Conservation (phyloP, 2,888 invertebrate genomes). For the Diabrotica balteata region DNA sequence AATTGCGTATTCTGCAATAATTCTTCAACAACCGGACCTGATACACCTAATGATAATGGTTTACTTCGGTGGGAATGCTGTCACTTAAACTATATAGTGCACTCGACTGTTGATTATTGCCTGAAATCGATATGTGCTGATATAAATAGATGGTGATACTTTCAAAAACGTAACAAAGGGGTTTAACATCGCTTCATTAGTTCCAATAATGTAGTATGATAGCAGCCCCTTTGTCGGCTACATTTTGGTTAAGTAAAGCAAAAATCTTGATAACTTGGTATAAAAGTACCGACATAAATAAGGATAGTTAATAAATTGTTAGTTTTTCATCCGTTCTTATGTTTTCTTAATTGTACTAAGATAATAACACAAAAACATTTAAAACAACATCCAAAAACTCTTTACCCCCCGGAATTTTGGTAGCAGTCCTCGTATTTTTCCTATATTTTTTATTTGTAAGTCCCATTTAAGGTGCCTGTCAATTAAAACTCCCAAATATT, state of each 20-base stretch:
- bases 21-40: background rate
- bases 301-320: too few relatives aligned
- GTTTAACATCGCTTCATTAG: conserved; percentile 13
- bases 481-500: too few relatives aligned
- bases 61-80: background rate
- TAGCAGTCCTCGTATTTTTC: too few relatives aligned
- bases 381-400: too few relatives aligned
- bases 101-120: conserved; percentile 12
- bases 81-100: conserved; percentile 14
- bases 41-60: background rate
- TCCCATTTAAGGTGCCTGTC: too few relatives aligned
- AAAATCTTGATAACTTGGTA: too few relatives aligned
- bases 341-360: too few relatives aligned
- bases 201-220: conserved; percentile 4
- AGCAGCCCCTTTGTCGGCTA: background rate
- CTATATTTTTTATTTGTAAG: too few relatives aligned
- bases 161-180: conserved; percentile 13
- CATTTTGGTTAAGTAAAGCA: background rate
- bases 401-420: too few relatives aligned
- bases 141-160: conserved; percentile 6
- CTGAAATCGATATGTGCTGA: conserved; percentile 14
- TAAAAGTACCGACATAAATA: too few relatives aligned
- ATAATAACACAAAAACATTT: background rate
- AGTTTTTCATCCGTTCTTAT: too few relatives aligned
- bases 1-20: too few relatives aligned